Evolutionary conservation across 2,113 vertebrate species (phyloP), one percentile per base, ranked within the genome.

Genomic region (Ictalurus furcatus): DNA sequence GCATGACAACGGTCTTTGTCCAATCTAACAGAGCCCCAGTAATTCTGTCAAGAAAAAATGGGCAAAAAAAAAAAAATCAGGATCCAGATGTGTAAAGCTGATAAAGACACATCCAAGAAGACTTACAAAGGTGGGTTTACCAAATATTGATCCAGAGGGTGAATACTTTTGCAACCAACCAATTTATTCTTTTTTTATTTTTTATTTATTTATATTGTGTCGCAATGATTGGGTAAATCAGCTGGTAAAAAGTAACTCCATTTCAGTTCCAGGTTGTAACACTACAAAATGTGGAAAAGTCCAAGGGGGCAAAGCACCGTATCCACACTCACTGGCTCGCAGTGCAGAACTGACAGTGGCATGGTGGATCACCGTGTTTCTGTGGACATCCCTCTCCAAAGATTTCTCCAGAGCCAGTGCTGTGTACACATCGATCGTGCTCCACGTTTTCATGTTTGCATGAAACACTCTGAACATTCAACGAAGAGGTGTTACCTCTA

Each of bases 401-500:
- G 85, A 58, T 34, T 63, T 63, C 30, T 71, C 63, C 28, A 30
- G n/a, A 71, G 65, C 11, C 2, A 14, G 73, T 78, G 73, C 12
- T 40, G 14, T 48, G 37, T 63, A 78, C 71, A 76, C 85, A 76
- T 52, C 21, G 13, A 48, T 59, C 69, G 23, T 21, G 16, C 17
- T 56, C 37, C 6, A 14, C 23, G 23, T 86, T 86, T 76, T 40
- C 34, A 28, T 87, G 73, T 78, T 87, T 87, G 40, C 19, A 76
- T 63, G 59, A 34, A 79, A 44, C 54, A 0, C 48, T 48, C 4
- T 52, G 40, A 25, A 14, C 73, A 65, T 79, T 30, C 73, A 87
- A 28, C 34, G 17, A 28, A 63, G 16, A 63, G 28, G 85, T 44
- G 85, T 67, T 48, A 87, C 56, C 37, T 65, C 74, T 34, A 21